A percentile compares a stretch with the other conserved stretches of the same genome.
These are phyloP conservation scores for Dendroctonus ponderosae DNA, from an alignment of 1,140 invertebrate genomes.

Conservation along the genomic window DNA sequence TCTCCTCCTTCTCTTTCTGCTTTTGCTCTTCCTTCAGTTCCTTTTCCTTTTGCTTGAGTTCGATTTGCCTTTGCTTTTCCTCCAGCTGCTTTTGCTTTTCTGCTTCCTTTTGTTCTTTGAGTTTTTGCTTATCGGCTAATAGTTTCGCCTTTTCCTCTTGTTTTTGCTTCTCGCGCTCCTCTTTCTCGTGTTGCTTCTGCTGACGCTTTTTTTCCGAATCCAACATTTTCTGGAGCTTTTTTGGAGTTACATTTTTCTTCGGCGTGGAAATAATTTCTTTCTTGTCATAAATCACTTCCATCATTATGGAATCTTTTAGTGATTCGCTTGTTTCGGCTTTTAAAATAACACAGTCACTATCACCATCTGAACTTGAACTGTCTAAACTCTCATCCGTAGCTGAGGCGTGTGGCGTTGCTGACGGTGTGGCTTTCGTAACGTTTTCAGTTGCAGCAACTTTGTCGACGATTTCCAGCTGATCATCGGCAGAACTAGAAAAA, in stretches of 20 bases:
- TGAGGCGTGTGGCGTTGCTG: not conserved
- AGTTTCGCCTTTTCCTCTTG: constrained; percentile 56
- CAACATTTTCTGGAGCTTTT: constrained; percentile 46
- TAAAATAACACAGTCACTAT: constrained; percentile 2
- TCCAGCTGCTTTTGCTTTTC: constrained; percentile 60
- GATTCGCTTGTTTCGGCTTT: not conserved
- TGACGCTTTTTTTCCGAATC: constrained; percentile 50
- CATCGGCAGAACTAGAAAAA: constrained; percentile 44
- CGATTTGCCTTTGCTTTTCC: constrained; percentile 53
- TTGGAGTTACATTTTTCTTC: constrained; percentile 42
- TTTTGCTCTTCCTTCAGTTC: constrained; percentile 40
- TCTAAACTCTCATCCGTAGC: too few relatives aligned
- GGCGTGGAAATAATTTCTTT: constrained; percentile 34
- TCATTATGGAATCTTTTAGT: not conserved
- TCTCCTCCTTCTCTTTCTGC: constrained; percentile 54
- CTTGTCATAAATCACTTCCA: constrained; percentile 8
- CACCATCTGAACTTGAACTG: too few relatives aligned
- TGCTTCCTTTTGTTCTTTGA: constrained; percentile 54
- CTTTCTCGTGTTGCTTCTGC: constrained; percentile 53
- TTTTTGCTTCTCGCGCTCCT: constrained; percentile 54
- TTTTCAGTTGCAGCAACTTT: not conserved
- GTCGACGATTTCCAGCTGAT: not conserved
- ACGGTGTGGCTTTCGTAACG: not conserved
- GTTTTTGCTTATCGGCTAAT: constrained; percentile 52
- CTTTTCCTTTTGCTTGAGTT: constrained; percentile 47